A percentile compares a stretch with the other conserved stretches of the same genome.
Evolutionary conservation across 2,888 invertebrate genomes (phyloP).

Genomic region (Tinea semifulvella): DNA sequence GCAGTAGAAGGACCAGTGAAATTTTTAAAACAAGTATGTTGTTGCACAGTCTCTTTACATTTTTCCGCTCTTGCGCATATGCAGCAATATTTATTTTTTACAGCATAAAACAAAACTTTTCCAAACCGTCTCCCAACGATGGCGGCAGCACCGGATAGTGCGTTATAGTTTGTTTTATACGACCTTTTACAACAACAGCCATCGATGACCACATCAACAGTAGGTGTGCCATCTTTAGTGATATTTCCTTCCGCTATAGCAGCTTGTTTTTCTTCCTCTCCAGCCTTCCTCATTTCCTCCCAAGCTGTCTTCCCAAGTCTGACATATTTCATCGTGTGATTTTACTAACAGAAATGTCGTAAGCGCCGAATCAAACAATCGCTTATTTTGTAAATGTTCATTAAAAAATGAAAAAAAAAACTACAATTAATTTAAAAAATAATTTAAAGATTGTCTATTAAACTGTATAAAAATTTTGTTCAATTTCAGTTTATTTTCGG

Average conservation of each 20-base stretch:
- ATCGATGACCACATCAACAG: constrained; percentile 21
- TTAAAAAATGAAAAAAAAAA: too few relatives aligned
- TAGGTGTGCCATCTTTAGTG: constrained; percentile 20
- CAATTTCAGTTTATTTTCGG: too few relatives aligned
- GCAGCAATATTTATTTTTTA: constrained; percentile 21
- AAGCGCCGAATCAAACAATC: too few relatives aligned
- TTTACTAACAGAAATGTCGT: too few relatives aligned
- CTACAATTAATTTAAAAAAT: too few relatives aligned
- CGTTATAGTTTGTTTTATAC: constrained; percentile 20
- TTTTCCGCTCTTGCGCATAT: constrained; percentile 21
- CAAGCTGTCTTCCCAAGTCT: constrained; percentile 20
- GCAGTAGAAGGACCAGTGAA: too few relatives aligned
- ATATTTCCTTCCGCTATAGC: constrained; percentile 20
- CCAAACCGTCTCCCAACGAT: constrained; percentile 21
- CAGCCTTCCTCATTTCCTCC: constrained; percentile 20
- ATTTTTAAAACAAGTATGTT: constrained; percentile 21
- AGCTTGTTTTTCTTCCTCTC: constrained; percentile 20
- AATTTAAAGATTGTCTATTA: too few relatives aligned
- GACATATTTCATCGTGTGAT: constrained; percentile 16
- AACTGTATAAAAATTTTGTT: too few relatives aligned
- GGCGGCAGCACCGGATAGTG: constrained; percentile 21
- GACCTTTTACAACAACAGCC: constrained; percentile 21
- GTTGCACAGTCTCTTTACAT: constrained; percentile 15
- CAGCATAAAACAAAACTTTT: too few relatives aligned
- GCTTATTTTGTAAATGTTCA: too few relatives aligned